Percentiles rank a stretch among this genome's conserved stretches.
Evolutionary conservation across 2,797 vertebrate genomes (phyloP).

Genomic region (Aeoliscus strigatus): DNA sequence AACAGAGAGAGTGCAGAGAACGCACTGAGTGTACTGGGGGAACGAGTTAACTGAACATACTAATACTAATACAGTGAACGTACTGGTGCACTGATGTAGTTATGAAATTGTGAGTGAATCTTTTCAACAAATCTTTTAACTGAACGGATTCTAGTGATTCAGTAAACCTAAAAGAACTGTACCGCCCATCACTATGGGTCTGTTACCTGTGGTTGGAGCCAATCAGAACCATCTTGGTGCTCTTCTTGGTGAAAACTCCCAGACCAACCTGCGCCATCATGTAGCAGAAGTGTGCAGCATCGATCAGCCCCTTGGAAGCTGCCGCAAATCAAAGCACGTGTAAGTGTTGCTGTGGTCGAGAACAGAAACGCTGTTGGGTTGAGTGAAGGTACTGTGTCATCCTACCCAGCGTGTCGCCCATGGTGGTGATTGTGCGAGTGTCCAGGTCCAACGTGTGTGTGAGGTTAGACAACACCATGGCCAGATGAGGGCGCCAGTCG

Average conservation of each 20-base stretch:
- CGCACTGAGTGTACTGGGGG: too few species aligned
- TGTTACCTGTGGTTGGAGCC: constrained; percentile 91
- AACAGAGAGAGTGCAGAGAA: too few species aligned
- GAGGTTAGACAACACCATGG: constrained; percentile 96
- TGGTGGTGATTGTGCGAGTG: constrained; percentile 88
- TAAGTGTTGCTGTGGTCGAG: neutral
- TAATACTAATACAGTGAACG: too few species aligned
- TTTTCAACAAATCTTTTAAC: too few species aligned
- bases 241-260: constrained; percentile 91
- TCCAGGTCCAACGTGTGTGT: constrained; percentile 87
- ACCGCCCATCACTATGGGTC: too few species aligned
- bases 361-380: neutral
- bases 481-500: constrained; percentile 95
- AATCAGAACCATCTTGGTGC: constrained; percentile 90
- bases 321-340: constrained; percentile 16
- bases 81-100: too few species aligned
- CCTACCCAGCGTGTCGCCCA: constrained; percentile 97
- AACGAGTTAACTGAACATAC: too few species aligned
- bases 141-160: too few species aligned
- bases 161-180: too few species aligned
- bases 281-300: constrained; percentile 97
- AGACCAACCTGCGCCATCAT: constrained; percentile 93
- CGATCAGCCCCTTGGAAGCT: constrained; percentile 91
- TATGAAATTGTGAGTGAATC: too few species aligned
- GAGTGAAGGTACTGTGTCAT: neutral